phyloP scores from a whole-genome alignment of 2,113 vertebrate species.

The Lophotis ruficrista region DNA sequence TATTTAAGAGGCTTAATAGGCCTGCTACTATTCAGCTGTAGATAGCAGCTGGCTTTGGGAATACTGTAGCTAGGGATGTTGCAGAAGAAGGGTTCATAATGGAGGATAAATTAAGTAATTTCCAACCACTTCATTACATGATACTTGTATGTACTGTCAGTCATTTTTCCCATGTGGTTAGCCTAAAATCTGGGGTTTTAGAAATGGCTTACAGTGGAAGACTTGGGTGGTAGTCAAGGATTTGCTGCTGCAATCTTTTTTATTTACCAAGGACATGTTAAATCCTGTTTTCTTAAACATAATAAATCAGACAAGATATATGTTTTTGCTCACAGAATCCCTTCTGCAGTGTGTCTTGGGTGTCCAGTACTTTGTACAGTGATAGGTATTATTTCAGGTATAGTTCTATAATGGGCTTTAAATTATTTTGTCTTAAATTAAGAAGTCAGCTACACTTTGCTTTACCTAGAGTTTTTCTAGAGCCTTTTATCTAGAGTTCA shows the following conservation, averaged over 20 bases:
- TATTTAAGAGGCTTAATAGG: conserved; percentile 61
- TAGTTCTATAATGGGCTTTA: not conserved
- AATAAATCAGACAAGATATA: not conserved
- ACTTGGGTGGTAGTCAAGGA: not conserved
- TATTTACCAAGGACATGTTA: not conserved
- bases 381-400: not conserved
- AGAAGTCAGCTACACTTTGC: not conserved
- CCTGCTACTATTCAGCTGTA: conserved; percentile 35
- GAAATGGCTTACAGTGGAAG: not conserved
- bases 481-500: not conserved
- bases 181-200: not conserved
- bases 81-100: conserved; percentile 4
- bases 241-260: not conserved
- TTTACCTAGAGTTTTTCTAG: not conserved
- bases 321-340: not conserved
- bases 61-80: not conserved
- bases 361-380: not conserved
- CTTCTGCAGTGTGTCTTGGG: not conserved
- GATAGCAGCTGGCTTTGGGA: conserved; percentile 58
- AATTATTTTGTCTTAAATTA: not conserved
- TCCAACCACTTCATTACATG: conserved; percentile 23
- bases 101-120: conserved; percentile 55
- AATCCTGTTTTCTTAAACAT: not conserved
- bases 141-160: not conserved
- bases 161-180: conserved; percentile 7